Evolutionary conservation across 2,888 invertebrate species (phyloP).

Genomic region (Drosophila borborema): DNA sequence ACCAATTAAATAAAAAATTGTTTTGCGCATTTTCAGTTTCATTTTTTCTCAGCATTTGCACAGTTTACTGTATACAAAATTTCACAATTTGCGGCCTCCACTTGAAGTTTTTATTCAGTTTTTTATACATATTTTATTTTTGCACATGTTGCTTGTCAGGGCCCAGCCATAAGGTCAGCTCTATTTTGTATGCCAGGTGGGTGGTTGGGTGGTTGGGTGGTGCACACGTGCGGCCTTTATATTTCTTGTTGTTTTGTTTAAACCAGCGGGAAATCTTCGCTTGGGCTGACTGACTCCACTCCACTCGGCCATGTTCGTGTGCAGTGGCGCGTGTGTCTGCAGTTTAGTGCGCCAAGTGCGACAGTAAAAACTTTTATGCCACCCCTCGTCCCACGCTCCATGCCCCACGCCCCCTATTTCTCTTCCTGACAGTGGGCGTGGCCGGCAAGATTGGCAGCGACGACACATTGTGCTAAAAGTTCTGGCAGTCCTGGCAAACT

Average conservation of each 20-base stretch:
- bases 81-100: constrained; percentile 49
- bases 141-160: constrained; percentile 45
- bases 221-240: constrained; percentile 67
- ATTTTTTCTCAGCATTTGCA: constrained; percentile 28
- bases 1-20: constrained; percentile 72
- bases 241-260: constrained; percentile 67
- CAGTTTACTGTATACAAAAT: constrained; percentile 51
- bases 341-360: constrained; percentile 72
- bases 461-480: constrained; percentile 76
- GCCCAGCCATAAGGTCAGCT: constrained; percentile 65
- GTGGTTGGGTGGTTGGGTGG: constrained; percentile 10
- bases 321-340: constrained; percentile 57
- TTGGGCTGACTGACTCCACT: constrained; percentile 44
- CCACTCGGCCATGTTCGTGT: constrained; percentile 39
- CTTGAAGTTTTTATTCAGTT: constrained; percentile 10
- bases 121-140: constrained; percentile 21
- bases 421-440: constrained; percentile 37
- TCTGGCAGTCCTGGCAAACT: constrained; percentile 46
- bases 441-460: constrained; percentile 33
- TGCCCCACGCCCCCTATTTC: background rate
- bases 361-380: constrained; percentile 74
- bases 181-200: constrained; percentile 8
- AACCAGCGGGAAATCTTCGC: constrained; percentile 46
- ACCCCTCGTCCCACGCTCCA: background rate
- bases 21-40: constrained; percentile 68